Conservation (phyloP, 1,140 invertebrate species). For the Drosophila nasuta region DNA sequence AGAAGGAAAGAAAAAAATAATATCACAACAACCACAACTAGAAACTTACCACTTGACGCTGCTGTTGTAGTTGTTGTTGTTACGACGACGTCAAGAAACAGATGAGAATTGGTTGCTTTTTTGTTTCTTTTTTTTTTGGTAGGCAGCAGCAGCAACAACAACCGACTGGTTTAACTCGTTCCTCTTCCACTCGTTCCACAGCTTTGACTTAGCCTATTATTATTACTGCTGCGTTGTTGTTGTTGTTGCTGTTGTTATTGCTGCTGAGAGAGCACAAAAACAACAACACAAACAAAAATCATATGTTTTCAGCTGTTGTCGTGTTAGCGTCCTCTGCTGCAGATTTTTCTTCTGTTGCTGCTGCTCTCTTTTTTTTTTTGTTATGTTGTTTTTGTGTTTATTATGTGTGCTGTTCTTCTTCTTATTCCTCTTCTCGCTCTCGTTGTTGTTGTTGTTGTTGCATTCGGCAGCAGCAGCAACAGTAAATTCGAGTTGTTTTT, state of each 20-base stretch:
- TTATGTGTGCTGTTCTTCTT: conserved; percentile 19
- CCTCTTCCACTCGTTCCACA: conserved; percentile 43
- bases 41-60: conserved; percentile 58
- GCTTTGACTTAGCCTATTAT: conserved; percentile 9
- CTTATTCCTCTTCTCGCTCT: conserved; percentile 37
- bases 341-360: no score
- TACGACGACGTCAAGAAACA: conserved; percentile 51
- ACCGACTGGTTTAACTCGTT: conserved; percentile 36
- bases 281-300: conserved; percentile 83
- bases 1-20: conserved; percentile 15
- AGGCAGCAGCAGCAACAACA: conserved; percentile 42
- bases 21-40: conserved; percentile 33
- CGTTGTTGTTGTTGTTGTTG: conserved; percentile 55
- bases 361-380: conserved; percentile 9
- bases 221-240: conserved; percentile 31
- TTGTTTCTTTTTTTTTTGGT: background rate
- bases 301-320: conserved; percentile 80
- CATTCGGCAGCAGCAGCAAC: conserved; percentile 55
- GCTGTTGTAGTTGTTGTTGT: conserved; percentile 45
- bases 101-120: conserved; percentile 40
- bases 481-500: conserved; percentile 51
- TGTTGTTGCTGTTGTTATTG: conserved; percentile 31
- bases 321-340: conserved; percentile 8
- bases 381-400: conserved; percentile 7
- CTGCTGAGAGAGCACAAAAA: conserved; percentile 45